Conservation (phyloP, 2,797 vertebrate genomes). For the Triplophysa yarkandensis region DNA sequence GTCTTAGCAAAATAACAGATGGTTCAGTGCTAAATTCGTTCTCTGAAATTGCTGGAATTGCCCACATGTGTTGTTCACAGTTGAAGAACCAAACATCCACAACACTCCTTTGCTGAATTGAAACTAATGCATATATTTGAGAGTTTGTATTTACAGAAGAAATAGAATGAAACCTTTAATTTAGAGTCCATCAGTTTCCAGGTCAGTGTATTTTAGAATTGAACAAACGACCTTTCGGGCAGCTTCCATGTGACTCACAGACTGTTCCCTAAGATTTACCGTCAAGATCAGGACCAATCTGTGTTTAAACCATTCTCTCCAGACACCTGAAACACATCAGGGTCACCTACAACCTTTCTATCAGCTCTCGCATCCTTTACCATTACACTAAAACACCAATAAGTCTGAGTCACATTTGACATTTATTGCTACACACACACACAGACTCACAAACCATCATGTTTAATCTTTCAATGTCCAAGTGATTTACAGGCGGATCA, state of each 20-base stretch:
- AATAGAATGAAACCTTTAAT: background rate
- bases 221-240: constrained; percentile 23
- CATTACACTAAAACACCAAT: constrained; percentile 37
- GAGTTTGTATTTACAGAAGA: background rate
- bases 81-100: background rate
- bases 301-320: constrained; percentile 28
- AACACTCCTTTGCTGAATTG: background rate
- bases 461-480: constrained; percentile 36
- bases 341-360: constrained; percentile 33
- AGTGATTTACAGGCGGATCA: constrained; percentile 39
- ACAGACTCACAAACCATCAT: constrained; percentile 15
- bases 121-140: background rate
- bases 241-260: constrained; percentile 16
- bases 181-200: constrained; percentile 28
- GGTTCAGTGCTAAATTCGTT: too few relatives aligned
- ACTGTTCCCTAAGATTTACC: constrained; percentile 10
- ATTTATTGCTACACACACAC: constrained; percentile 30
- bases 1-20: too few relatives aligned
- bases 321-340: constrained; percentile 35
- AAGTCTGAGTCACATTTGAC: constrained; percentile 29
- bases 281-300: constrained; percentile 19
- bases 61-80: background rate
- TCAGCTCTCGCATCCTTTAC: constrained; percentile 27
- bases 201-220: constrained; percentile 35
- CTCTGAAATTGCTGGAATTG: too few relatives aligned